A percentile compares a stretch with the other conserved stretches of the same genome.
phyloP scores from a whole-genome alignment of 1,140 invertebrate genomes.

The Drosophila willistoni region DNA sequence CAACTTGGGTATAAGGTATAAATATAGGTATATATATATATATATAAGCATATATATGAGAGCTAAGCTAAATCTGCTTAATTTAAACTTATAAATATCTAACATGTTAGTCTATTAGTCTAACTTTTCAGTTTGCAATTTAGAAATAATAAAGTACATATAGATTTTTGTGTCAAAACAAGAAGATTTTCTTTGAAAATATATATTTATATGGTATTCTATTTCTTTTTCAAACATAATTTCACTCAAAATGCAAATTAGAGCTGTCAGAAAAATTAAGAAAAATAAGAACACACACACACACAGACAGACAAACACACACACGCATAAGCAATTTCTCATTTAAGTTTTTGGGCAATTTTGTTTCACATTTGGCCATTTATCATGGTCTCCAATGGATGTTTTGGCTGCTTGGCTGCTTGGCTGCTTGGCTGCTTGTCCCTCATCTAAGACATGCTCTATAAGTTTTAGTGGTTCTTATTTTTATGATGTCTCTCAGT shows the following conservation, averaged over 20 bases:
- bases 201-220: neutral
- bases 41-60: too few relatives aligned
- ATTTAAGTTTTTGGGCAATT: slow-evolving; percentile 54
- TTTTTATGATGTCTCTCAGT: slow-evolving; percentile 18
- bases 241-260: slow-evolving; percentile 63
- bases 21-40: too few relatives aligned
- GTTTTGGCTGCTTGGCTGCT: too few relatives aligned
- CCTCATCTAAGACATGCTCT: slow-evolving; percentile 43
- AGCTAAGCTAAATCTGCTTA: too few relatives aligned
- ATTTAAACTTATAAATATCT: too few relatives aligned
- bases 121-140: too few relatives aligned
- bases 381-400: slow-evolving; percentile 68
- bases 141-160: neutral
- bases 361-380: slow-evolving; percentile 58
- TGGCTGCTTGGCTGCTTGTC: slow-evolving; percentile 13
- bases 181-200: neutral
- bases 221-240: slow-evolving; percentile 18
- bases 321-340: slow-evolving; percentile 24
- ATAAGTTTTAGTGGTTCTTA: slow-evolving; percentile 63
- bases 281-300: slow-evolving; percentile 44
- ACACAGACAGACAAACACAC: neutral
- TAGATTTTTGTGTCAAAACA: neutral
- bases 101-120: too few relatives aligned
- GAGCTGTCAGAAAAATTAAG: slow-evolving; percentile 53
- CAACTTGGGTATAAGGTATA: too few relatives aligned